phyloP scores from a whole-genome alignment of 2,113 vertebrate species.

The Taxidea taxus region DNA sequence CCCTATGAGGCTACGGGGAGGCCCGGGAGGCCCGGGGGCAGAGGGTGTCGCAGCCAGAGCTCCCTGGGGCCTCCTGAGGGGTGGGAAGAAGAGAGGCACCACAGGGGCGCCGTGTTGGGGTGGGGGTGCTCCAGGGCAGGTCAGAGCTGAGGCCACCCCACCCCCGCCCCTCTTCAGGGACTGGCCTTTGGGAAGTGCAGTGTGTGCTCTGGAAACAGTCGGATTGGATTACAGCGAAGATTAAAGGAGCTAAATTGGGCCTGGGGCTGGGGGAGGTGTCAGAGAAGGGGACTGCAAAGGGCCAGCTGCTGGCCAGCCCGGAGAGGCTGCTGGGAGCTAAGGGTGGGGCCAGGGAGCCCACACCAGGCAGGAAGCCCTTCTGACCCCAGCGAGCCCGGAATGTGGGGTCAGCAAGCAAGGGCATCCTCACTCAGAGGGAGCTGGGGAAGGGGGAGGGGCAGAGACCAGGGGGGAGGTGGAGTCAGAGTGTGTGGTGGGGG shows the following conservation, averaged over 20 bases:
- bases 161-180: background rate
- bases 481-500: background rate
- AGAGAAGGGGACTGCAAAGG: background rate
- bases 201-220: conserved; percentile 61
- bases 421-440: background rate
- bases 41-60: background rate
- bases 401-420: conserved; percentile 33
- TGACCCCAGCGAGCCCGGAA: conserved; percentile 48
- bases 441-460: background rate
- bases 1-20: background rate
- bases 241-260: conserved; percentile 77
- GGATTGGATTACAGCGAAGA: conserved; percentile 69
- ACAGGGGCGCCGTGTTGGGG: background rate
- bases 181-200: conserved; percentile 61
- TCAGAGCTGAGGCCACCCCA: background rate
- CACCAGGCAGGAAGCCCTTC: conserved; percentile 53
- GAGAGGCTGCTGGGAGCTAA: background rate
- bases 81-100: background rate
- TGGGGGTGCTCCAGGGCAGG: background rate
- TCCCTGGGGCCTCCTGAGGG: background rate
- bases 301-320: background rate
- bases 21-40: background rate
- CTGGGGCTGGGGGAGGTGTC: conserved; percentile 49
- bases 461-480: background rate
- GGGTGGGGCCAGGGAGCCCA: conserved; percentile 45